Evolutionary conservation across 2,888 invertebrate genomes (phyloP), one percentile per base, ranked within the genome.

Genomic region (Cyrtodaria siliqua): DNA sequence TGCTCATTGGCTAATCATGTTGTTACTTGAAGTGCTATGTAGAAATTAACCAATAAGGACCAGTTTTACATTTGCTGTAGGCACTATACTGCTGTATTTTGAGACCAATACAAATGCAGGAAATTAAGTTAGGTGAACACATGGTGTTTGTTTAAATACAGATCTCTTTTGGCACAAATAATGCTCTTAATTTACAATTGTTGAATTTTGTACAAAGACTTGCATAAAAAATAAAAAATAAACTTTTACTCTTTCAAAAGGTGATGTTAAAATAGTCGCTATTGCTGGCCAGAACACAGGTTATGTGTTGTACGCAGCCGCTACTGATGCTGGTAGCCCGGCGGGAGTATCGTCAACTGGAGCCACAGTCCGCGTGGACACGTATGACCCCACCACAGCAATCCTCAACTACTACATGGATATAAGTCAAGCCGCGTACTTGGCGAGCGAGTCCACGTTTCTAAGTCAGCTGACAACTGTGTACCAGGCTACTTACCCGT

Each of bases 281-380:
- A 70, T 79, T 8, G 83, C 86, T 0, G 56, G 62, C 8, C 61
- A 73, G 18, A 61, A 76, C 38, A 75, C 70, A 9, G 82, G 72
- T 6, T 89, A 89, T 62, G 55, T 70, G 2, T 44, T 87, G 23
- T 81, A 82, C 42, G 82, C 83, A 2, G 74, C 73, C 33, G 87
- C 88, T 3, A 69, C 62, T 8, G 90, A 90, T 63, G 67, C 74
- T 6, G 90, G 89, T 8, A 71, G 40, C 12, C 85, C 88, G 1
- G n/a, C 73, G 1, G 61, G 40, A 9, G 73, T 73, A 0, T 75
- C 89, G 1, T 56, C 63, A 29, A 83, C 83, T 2, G 76, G 84
- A n/a, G 85, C 86, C 1, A 84, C 83, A 14, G 53, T 90, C 2
- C 67, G 88, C 53, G 82, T 90, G 9, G 90, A 90, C 69, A 86